Evolutionary conservation across 2,888 invertebrate species (phyloP), one percentile per base, ranked within the genome.

Genomic region (Bursaphelenchus okinawaensis): DNA sequence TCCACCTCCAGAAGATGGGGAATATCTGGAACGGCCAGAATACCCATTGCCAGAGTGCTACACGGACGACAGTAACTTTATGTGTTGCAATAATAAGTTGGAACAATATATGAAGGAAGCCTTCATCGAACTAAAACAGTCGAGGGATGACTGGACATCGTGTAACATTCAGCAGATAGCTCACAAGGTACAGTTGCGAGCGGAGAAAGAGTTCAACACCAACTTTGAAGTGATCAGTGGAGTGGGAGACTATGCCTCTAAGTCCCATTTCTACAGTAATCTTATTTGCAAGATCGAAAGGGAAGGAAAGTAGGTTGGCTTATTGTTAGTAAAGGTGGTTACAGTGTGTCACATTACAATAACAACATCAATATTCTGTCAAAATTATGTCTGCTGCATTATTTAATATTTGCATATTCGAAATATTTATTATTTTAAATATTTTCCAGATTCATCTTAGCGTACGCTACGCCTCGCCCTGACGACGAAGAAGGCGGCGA

Each of bases 41-140:
- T 79, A 73, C 60, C 79, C 79, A 7, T 66, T 79, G 52, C 68
- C 72, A 26, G 73, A 75, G 67, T 80, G 80, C 66, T 80, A 77
- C 66, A 80, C 78, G 8, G 75, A 78, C 54, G 69, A 40, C 40
- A 40, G 52, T 50, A 65, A 78, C 6, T 79, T 75, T 67, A 79
- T 80, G 80, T 81, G 80, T 68, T 80, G 80, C 64, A 80, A 81
- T 54, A 67, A 63, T 23, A 62, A 72, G 50, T 71, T 80, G 54
- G 79, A 80, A 52, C 63, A 72, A n/a, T 63, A 76, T 7, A 81
- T 80, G 65, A 66, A 71, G n/a, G 72, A 75, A 50, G 67, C 68
- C 0, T 74, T 64, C 64, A 55, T 68, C 40, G 60, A 55, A 9
- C 55, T 68, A 55, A 50, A 67, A 27, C 20, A 63, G 20, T 28